phyloP scores from a whole-genome alignment of 2,888 invertebrate genomes.

The Cerastis leucographa region DNA sequence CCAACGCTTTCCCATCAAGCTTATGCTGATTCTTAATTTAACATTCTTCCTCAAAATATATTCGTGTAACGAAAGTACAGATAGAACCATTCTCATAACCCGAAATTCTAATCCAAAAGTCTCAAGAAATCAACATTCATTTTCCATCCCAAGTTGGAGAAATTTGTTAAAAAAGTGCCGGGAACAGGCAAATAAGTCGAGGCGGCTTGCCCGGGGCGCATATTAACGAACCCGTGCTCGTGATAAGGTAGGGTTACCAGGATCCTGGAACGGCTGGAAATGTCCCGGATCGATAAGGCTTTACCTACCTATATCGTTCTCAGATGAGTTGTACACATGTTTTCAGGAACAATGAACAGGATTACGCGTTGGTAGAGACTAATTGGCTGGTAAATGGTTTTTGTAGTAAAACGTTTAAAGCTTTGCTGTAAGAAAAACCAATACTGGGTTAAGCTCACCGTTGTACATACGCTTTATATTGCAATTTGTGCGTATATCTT shows the following conservation, averaged over 20 bases:
- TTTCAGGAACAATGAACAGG: not conserved
- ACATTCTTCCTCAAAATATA: slow-evolving; percentile 20
- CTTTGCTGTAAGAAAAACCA: too few relatives aligned
- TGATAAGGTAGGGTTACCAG: slow-evolving; percentile 64
- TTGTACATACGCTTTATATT: too few relatives aligned
- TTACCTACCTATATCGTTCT: not conserved
- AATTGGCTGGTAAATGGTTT: not conserved
- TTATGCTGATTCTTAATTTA: slow-evolving; percentile 11
- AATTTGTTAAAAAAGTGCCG: slow-evolving; percentile 78
- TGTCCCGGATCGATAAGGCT: slow-evolving; percentile 34
- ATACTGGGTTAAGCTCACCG: too few relatives aligned
- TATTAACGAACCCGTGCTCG: slow-evolving; percentile 74
- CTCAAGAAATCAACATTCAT: slow-evolving; percentile 71
- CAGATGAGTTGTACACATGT: not conserved
- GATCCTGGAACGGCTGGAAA: slow-evolving; percentile 44
- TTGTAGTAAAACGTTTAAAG: not conserved
- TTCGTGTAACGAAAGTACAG: slow-evolving; percentile 30
- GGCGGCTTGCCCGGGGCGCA: slow-evolving; percentile 72
- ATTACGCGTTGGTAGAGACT: not conserved
- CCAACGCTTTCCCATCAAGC: not conserved
- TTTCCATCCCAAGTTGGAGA: slow-evolving; percentile 68
- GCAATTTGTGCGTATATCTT: too few relatives aligned
- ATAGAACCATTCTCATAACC: slow-evolving; percentile 58
- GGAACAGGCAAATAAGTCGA: slow-evolving; percentile 74
- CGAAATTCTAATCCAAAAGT: slow-evolving; percentile 62